A percentile compares a stretch with the other conserved stretches of the same genome.
Conservation (phyloP, 2,797 vertebrate genomes). For the Peromyscus melanophrys region DNA sequence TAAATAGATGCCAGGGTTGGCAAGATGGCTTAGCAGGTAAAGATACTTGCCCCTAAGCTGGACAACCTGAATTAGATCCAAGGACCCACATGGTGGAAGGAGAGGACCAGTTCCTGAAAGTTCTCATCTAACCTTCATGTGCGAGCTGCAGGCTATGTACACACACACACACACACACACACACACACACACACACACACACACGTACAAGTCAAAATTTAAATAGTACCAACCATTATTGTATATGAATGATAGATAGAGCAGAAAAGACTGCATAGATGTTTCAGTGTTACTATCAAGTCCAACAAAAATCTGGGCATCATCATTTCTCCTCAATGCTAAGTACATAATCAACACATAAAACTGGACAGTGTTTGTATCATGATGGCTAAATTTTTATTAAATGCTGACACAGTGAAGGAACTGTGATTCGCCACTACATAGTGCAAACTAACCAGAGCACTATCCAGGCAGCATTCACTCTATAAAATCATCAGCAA, state of each 20-base stretch:
- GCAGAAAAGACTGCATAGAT: conserved; percentile 66
- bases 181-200: neutral
- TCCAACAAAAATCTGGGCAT: conserved; percentile 61
- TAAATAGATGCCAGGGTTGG: neutral
- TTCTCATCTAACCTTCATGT: neutral
- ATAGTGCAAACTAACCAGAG: conserved; percentile 62
- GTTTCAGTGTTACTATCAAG: conserved; percentile 66
- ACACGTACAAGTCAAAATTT: neutral
- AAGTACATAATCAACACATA: conserved; percentile 39
- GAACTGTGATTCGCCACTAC: neutral
- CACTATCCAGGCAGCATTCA: neutral
- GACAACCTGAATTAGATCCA: neutral
- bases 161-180: neutral
- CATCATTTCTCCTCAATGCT: conserved; percentile 51
- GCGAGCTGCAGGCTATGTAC: neutral
- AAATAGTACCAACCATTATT: conserved; percentile 45
- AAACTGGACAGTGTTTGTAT: neutral
- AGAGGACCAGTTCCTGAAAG: neutral
- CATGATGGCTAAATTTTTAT: conserved; percentile 54
- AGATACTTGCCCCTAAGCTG: neutral
- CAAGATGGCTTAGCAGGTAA: neutral
- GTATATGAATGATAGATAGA: neutral
- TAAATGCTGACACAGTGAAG: conserved; percentile 57
- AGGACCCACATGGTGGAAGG: neutral
- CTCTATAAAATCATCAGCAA: conserved; percentile 20